phyloP scores from a whole-genome alignment of 2,888 invertebrate genomes.

The Xanthia icteritia region DNA sequence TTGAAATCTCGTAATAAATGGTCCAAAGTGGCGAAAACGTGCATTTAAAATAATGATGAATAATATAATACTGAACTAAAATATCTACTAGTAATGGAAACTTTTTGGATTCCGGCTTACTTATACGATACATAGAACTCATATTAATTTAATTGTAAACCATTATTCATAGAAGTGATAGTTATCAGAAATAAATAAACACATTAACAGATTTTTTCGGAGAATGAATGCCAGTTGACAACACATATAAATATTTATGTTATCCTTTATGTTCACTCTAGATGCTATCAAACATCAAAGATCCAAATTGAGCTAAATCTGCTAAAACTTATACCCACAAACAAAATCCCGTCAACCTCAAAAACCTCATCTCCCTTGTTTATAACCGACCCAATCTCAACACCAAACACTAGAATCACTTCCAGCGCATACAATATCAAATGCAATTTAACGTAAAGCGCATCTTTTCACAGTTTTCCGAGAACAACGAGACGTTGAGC shows the following conservation, averaged over 20 bases:
- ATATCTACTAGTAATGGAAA: not conserved
- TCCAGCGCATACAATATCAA: conserved; percentile 62
- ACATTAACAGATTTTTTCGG: not conserved
- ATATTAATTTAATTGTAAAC: not conserved
- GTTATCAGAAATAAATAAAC: not conserved
- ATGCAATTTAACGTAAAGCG: conserved; percentile 63
- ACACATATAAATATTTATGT: not conserved
- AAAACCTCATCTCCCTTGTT: conserved; percentile 33
- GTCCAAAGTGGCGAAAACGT: too few species aligned
- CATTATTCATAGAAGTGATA: not conserved
- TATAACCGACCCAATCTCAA: conserved; percentile 44
- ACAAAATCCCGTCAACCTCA: conserved; percentile 13
- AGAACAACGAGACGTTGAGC: conserved; percentile 96
- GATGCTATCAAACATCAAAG: not conserved
- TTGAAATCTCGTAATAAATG: not conserved
- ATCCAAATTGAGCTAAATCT: not conserved
- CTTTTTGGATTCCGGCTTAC: not conserved
- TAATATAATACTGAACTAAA: too few species aligned
- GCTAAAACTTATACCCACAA: not conserved
- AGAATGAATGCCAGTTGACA: not conserved
- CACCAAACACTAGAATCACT: conserved; percentile 51
- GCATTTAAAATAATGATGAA: too few species aligned
- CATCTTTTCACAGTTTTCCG: conserved; percentile 92
- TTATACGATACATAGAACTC: not conserved
- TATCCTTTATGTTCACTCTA: not conserved